These are phyloP conservation scores for Puntigrus tetrazona DNA, from an alignment of 2,113 vertebrate species.

Conservation along the genomic window DNA sequence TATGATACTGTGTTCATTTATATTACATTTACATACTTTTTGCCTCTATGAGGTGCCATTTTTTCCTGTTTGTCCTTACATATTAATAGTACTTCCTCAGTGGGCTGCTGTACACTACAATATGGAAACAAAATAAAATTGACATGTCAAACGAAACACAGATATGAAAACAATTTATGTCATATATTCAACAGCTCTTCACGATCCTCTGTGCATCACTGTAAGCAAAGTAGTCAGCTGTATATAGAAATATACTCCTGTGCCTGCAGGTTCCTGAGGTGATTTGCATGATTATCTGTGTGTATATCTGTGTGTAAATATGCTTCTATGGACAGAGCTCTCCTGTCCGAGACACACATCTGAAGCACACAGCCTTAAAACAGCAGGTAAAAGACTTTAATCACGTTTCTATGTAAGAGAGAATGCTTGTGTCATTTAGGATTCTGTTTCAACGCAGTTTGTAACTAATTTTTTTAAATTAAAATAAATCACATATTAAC, in stretches of 20 bases:
- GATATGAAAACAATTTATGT: neutral
- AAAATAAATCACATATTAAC: neutral
- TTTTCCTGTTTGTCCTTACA: neutral
- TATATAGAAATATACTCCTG: neutral
- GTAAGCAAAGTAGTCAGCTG: conserved; percentile 4
- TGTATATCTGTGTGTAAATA: conserved; percentile 27
- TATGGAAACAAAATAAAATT: neutral
- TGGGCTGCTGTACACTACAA: too few relatives aligned
- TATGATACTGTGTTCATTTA: neutral
- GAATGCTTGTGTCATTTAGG: neutral
- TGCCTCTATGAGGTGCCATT: neutral
- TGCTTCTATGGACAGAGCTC: neutral
- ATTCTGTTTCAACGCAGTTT: neutral
- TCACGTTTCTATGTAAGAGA: neutral
- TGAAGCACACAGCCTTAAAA: neutral
- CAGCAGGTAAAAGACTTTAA: neutral
- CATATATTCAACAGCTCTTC: neutral
- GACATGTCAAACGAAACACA: neutral
- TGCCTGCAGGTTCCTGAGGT: neutral
- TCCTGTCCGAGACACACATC: neutral
- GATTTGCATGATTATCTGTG: conserved; percentile 68
- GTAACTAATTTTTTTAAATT: neutral
- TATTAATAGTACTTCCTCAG: neutral
- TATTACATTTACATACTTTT: neutral
- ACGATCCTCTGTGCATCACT: neutral